These are phyloP conservation scores for Chamaea fasciata DNA, from an alignment of 2,113 vertebrate genomes.

Conservation along the genomic window DNA sequence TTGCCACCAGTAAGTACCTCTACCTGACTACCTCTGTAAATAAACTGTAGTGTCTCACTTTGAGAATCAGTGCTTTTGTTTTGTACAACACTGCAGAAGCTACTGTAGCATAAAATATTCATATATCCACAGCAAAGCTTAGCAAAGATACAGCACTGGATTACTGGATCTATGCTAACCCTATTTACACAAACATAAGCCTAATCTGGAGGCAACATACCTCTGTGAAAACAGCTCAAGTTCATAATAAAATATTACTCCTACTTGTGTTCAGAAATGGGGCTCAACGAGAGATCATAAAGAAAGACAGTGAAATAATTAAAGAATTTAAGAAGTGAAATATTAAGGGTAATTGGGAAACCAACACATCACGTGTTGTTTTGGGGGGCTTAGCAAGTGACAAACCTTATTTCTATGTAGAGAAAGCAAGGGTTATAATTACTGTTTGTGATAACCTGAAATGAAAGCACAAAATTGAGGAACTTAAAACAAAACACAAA, in stretches of 20 bases:
- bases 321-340: not conserved
- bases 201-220: not conserved
- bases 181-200: not conserved
- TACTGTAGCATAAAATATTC: not conserved
- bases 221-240: not conserved
- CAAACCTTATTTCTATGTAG: not conserved
- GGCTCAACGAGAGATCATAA: not conserved
- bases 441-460: not conserved
- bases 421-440: not conserved
- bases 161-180: constrained; percentile 33
- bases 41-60: not conserved
- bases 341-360: not conserved
- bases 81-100: not conserved
- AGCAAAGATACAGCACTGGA: not conserved
- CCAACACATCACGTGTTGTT: not conserved
- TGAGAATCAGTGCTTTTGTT: not conserved
- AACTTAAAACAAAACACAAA: not conserved
- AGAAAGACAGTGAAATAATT: not conserved
- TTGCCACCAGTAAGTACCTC: not conserved
- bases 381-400: not conserved
- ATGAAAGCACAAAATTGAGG: not conserved
- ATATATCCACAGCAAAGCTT: constrained; percentile 4
- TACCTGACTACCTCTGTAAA: not conserved
- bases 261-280: not conserved
- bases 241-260: not conserved